These are phyloP conservation scores for Quiscalus mexicanus DNA, from an alignment of 2,113 vertebrate species.

Conservation along the genomic window DNA sequence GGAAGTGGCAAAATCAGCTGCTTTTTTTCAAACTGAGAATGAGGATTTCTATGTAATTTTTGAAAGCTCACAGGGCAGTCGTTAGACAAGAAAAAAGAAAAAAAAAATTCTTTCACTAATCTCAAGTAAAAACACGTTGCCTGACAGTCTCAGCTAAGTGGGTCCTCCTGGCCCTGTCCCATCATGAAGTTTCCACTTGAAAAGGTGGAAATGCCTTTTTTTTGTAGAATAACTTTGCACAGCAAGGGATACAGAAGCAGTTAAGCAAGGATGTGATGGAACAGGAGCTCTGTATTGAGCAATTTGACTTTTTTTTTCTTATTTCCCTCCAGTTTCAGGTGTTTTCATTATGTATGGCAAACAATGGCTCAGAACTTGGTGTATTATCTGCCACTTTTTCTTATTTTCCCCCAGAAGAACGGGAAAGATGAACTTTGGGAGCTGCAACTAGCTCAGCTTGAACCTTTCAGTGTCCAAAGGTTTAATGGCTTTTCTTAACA, in stretches of 20 bases:
- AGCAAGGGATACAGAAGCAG: neutral
- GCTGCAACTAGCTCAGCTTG: neutral
- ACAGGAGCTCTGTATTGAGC: neutral
- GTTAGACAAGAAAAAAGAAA: accelerated
- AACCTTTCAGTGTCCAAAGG: neutral
- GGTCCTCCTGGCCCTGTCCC: neutral
- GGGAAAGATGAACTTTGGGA: neutral
- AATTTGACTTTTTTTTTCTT: neutral
- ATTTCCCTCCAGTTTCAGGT: neutral
- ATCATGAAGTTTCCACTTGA: neutral
- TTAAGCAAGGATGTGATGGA: neutral
- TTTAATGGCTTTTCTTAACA: neutral
- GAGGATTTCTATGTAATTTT: neutral
- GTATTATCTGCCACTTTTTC: neutral
- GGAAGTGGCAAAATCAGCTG: neutral
- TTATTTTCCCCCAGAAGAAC: neutral
- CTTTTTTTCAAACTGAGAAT: neutral
- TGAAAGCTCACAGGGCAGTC: neutral
- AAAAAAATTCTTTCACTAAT: neutral
- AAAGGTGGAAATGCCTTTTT: neutral
- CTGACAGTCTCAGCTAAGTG: neutral
- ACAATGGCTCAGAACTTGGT: neutral
- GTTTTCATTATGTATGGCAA: neutral
- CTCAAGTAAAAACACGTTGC: neutral
- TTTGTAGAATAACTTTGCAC: neutral